Evolutionary conservation across 1,140 invertebrate species (phyloP).

Genomic region (Piezodorus guildinii): DNA sequence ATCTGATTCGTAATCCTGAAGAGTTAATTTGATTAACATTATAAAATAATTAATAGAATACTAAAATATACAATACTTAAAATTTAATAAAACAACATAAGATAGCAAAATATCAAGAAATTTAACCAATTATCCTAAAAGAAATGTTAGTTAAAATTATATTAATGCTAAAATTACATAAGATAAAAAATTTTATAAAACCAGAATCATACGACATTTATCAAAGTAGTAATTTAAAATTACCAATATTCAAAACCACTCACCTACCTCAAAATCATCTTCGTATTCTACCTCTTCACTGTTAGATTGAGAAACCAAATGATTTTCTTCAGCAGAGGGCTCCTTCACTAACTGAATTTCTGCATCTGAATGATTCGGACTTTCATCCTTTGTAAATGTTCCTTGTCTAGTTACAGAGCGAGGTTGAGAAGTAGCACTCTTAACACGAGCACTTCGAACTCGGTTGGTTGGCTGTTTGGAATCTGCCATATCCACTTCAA

Average conservation of each 20-base stretch:
- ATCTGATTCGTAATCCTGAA: slow-evolving; percentile 43
- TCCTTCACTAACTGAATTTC: background rate
- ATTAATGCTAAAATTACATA: too few relatives aligned
- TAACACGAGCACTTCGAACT: background rate
- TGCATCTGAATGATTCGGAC: background rate
- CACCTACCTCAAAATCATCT: slow-evolving; percentile 19
- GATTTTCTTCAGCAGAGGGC: background rate
- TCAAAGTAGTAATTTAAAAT: background rate
- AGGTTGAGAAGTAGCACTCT: background rate
- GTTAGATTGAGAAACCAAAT: too few relatives aligned
- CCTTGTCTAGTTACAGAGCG: background rate
- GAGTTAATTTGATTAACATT: background rate
- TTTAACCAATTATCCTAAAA: too few relatives aligned
- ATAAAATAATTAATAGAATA: background rate
- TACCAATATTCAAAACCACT: too few relatives aligned
- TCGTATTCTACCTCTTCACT: slow-evolving; percentile 16
- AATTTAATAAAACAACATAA: too few relatives aligned
- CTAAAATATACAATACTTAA: too few relatives aligned
- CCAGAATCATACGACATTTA: too few relatives aligned
- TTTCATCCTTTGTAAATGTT: slow-evolving; percentile 3
- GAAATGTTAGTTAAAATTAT: too few relatives aligned
- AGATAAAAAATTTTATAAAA: too few relatives aligned
- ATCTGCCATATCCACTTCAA: background rate
- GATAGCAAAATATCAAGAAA: too few relatives aligned
- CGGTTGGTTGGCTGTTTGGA: background rate